Evolutionary conservation across 2,797 vertebrate species (phyloP).

Genomic region (Euthynnus affinis): DNA sequence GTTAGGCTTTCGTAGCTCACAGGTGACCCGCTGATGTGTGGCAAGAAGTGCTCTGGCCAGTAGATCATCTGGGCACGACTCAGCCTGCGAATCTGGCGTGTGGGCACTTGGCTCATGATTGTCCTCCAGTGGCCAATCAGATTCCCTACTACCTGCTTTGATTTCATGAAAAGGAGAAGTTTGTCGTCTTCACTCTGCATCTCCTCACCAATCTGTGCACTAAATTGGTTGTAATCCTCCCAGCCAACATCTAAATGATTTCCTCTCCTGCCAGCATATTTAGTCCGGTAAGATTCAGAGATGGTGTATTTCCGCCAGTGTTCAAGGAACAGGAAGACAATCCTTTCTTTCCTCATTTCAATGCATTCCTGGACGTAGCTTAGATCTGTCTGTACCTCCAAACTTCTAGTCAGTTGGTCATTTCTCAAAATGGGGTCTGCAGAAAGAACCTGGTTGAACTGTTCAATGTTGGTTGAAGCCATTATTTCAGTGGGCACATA

Average conservation of each 20-base stretch:
- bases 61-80: slow-evolving; percentile 91
- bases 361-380: slow-evolving; percentile 89
- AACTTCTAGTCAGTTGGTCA: slow-evolving; percentile 83
- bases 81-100: slow-evolving; percentile 87
- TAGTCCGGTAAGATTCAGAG: slow-evolving; percentile 80
- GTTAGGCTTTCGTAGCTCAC: slow-evolving; percentile 91
- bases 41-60: slow-evolving; percentile 97
- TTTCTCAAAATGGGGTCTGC: slow-evolving; percentile 80
- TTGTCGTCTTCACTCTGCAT: slow-evolving; percentile 87
- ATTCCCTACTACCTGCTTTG: slow-evolving; percentile 90
- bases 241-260: slow-evolving; percentile 69
- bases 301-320: slow-evolving; percentile 95
- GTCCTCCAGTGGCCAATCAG: slow-evolving; percentile 94
- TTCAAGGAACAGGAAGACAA: slow-evolving; percentile 93
- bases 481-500: slow-evolving; percentile 71
- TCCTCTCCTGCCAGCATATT: slow-evolving; percentile 71
- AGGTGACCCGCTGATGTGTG: slow-evolving; percentile 88
- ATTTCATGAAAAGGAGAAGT: slow-evolving; percentile 89
- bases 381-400: slow-evolving; percentile 87
- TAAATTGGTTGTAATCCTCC: slow-evolving; percentile 75
- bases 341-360: slow-evolving; percentile 93
- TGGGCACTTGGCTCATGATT: slow-evolving; percentile 91
- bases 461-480: slow-evolving; percentile 72
- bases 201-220: slow-evolving; percentile 58
- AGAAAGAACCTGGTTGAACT: slow-evolving; percentile 76